phyloP scores from a whole-genome alignment of 2,888 invertebrate species.

The Philhelius pedissequus region DNA sequence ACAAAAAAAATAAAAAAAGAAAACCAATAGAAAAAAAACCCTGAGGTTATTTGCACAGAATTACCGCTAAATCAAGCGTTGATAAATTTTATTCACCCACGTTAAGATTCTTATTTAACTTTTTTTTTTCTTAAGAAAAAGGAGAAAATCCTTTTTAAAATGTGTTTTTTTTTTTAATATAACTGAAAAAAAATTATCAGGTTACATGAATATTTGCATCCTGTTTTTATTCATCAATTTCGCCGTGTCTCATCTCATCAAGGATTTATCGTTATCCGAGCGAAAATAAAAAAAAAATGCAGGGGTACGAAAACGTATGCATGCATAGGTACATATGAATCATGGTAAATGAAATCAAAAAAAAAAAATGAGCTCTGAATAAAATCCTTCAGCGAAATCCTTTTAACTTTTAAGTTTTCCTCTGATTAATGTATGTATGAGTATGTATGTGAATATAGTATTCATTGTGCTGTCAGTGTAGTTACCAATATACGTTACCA shows the following conservation, averaged over 20 bases:
- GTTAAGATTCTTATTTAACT: slow-evolving; percentile 12
- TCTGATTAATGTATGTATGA: slow-evolving; percentile 53
- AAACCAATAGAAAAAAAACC: slow-evolving; percentile 63
- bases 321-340: slow-evolving; percentile 1
- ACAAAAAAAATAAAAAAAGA: background rate
- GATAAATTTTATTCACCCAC: slow-evolving; percentile 32
- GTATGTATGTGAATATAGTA: too few species aligned
- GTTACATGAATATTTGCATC: slow-evolving; percentile 60
- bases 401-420: slow-evolving; percentile 62
- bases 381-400: slow-evolving; percentile 27
- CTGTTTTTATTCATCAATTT: slow-evolving; percentile 46
- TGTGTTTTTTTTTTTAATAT: slow-evolving; percentile 3
- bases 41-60: slow-evolving; percentile 70
- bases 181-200: slow-evolving; percentile 53
- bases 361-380: background rate
- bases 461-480: slow-evolving; percentile 48
- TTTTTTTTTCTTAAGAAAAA: background rate
- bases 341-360: background rate
- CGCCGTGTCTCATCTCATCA: slow-evolving; percentile 64
- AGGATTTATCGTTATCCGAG: slow-evolving; percentile 74
- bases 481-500: too few species aligned
- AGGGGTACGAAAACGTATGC: background rate
- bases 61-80: slow-evolving; percentile 65
- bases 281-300: slow-evolving; percentile 42
- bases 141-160: slow-evolving; percentile 46